These are phyloP conservation scores for Xenops minutus DNA, from an alignment of 2,797 vertebrate species.

Conservation along the genomic window DNA sequence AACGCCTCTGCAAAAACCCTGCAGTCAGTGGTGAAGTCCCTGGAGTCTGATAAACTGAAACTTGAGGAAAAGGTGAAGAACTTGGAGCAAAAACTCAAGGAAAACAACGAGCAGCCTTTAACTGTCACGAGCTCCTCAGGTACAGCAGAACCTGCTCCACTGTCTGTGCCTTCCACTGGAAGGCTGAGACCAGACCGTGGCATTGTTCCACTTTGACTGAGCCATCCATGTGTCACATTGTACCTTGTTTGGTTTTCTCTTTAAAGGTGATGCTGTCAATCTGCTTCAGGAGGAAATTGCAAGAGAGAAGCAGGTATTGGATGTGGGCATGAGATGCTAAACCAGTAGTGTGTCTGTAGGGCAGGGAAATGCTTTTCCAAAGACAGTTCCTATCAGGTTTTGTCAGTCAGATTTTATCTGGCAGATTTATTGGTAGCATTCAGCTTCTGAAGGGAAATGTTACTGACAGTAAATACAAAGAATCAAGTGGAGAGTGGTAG, in stretches of 20 bases:
- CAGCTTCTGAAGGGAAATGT: background rate
- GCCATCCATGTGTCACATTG: background rate
- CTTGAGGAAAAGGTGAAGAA: slow-evolving; percentile 86
- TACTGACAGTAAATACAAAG: background rate
- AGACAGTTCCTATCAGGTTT: fast-evolving
- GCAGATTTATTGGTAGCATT: background rate
- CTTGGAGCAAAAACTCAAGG: slow-evolving; percentile 87
- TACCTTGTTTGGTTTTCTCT: background rate
- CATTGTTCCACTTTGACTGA: background rate
- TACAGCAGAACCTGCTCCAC: slow-evolving; percentile 19
- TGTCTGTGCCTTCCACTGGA: background rate
- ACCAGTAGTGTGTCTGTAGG: background rate
- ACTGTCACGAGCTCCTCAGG: slow-evolving; percentile 75
- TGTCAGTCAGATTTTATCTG: background rate
- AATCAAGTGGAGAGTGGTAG: background rate
- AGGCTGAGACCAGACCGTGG: background rate
- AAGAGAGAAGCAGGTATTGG: slow-evolving; percentile 89
- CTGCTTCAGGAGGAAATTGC: slow-evolving; percentile 87
- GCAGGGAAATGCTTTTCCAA: background rate
- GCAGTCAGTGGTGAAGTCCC: slow-evolving; percentile 86
- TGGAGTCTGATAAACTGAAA: slow-evolving; percentile 90
- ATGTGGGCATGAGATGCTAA: background rate
- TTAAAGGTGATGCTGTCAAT: slow-evolving; percentile 81
- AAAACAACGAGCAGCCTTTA: slow-evolving; percentile 75
- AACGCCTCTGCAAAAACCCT: slow-evolving; percentile 88